These are phyloP conservation scores for Petrocephalus sullivani DNA, from an alignment of 2,797 vertebrate genomes.

Conservation along the genomic window DNA sequence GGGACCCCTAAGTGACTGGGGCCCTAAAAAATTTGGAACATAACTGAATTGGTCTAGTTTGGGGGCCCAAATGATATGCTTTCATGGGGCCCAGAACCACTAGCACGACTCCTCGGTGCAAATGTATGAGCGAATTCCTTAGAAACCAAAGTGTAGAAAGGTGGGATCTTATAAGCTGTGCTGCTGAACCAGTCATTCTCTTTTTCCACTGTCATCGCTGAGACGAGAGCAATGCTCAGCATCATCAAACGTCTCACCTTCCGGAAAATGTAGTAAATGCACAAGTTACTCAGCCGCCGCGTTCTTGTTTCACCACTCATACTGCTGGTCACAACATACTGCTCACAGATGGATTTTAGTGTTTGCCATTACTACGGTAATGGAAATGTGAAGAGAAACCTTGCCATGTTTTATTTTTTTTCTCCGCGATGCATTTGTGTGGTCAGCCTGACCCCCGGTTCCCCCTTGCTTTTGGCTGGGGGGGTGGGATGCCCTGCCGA, in stretches of 20 bases:
- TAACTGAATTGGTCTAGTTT: background rate
- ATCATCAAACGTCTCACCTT: slow-evolving; percentile 27
- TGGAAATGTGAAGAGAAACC: slow-evolving; percentile 51
- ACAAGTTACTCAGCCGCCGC: slow-evolving; percentile 26
- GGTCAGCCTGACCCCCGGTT: background rate
- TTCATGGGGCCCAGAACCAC: background rate
- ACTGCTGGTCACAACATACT: slow-evolving; percentile 22
- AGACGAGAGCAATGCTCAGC: background rate
- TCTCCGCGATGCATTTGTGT: background rate
- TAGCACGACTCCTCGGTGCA: background rate
- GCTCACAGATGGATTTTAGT: slow-evolving; percentile 66
- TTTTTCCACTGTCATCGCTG: background rate
- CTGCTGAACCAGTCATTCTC: background rate
- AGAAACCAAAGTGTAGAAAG: background rate
- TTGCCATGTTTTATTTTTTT: background rate
- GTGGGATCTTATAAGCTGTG: background rate
- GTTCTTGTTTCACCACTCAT: background rate
- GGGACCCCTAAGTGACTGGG: background rate
- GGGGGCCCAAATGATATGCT: background rate
- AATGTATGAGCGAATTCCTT: background rate
- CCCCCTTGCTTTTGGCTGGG: background rate
- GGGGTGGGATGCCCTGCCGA: background rate
- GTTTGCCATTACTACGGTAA: slow-evolving; percentile 46
- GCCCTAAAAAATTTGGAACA: background rate
- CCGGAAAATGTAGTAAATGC: slow-evolving; percentile 23